Evolutionary conservation across 2,113 vertebrate genomes (phyloP), one percentile per base, ranked within the genome.

Genomic region (Leptosomus discolor): DNA sequence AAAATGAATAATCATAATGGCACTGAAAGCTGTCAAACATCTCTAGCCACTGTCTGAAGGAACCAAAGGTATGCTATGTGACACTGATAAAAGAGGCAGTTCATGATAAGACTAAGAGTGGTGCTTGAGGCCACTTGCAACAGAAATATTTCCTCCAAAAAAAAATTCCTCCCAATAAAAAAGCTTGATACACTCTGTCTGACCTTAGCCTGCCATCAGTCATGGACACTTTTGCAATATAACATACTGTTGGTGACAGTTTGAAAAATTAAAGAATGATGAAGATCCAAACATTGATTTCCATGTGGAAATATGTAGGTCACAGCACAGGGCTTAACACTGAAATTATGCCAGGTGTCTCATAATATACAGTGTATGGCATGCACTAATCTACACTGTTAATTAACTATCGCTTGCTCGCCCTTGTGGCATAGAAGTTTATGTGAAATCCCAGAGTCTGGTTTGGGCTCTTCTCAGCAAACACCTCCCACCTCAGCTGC

Each of bases 211-310:
- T 90, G 57, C 30, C 37, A 13, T 53, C 61, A 65, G 24, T 41
- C 74, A 73, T 50, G 53, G 41, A 2, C 43, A 50, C 15, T 71
- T 65, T 53, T 90, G 71, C 63, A 50, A n/a, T 2, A 1, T 20
- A 92, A 73, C 48, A 57, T 26, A 7, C 6, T n/a, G 15, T 12
- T 75, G 78, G 27, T 34, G 30, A 68, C 77, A 71, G 48, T 30
- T 70, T 93, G 82, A 88, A 93, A 92, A 90, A 54, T 16, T 87
- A 41, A 57, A 46, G 64, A 29, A 54, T 27, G 54, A 39, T 67
- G 23, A 64, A 78, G 61, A 73, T 13, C 39, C 30, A 82, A 54
- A 88, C 73, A 61, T 43, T 80, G 34, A 20, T n/a, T n/a, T n/a
- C n/a, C 43, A 41, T 9, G 78, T 90, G 61, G 41, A 93, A 93